These are phyloP conservation scores for Suillia variegata DNA, from an alignment of 2,888 invertebrate genomes.

Conservation along the genomic window DNA sequence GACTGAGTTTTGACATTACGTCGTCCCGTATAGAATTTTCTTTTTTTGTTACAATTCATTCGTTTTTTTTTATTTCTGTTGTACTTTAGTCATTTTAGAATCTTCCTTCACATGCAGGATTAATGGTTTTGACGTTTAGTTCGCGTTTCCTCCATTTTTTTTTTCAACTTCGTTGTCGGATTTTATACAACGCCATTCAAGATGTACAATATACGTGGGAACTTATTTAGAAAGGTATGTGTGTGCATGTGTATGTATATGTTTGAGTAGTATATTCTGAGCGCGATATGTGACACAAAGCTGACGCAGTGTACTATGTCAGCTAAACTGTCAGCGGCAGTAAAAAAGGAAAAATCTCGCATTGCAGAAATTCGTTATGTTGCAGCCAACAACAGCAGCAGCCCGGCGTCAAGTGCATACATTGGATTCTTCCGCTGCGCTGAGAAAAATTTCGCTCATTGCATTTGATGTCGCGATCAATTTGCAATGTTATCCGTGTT, in stretches of 20 bases:
- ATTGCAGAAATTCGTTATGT: neutral
- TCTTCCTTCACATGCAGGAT: neutral
- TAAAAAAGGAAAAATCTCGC: too few species aligned
- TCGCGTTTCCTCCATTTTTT: conserved; percentile 26
- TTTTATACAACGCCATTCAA: neutral
- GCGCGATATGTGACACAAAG: conserved; percentile 25
- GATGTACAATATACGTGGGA: neutral
- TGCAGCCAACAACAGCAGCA: neutral
- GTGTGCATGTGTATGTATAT: too few species aligned
- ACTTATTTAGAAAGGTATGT: too few species aligned
- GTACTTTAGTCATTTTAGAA: neutral
- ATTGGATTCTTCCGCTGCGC: too few species aligned
- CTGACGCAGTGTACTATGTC: conserved; percentile 2
- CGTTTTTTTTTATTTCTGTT: neutral
- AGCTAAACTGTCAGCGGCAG: too few species aligned
- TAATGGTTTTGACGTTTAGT: conserved; percentile 22
- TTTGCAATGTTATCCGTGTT: too few species aligned
- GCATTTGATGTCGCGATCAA: too few species aligned
- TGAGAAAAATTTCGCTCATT: too few species aligned
- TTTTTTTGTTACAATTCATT: neutral
- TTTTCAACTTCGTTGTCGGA: neutral
- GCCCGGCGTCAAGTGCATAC: too few species aligned
- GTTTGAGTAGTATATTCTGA: too few species aligned
- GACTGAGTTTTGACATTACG: neutral
- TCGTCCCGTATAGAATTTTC: neutral